These are phyloP conservation scores for Pangasius mekongensis DNA, from an alignment of 2,797 vertebrate genomes.

Conservation along the genomic window DNA sequence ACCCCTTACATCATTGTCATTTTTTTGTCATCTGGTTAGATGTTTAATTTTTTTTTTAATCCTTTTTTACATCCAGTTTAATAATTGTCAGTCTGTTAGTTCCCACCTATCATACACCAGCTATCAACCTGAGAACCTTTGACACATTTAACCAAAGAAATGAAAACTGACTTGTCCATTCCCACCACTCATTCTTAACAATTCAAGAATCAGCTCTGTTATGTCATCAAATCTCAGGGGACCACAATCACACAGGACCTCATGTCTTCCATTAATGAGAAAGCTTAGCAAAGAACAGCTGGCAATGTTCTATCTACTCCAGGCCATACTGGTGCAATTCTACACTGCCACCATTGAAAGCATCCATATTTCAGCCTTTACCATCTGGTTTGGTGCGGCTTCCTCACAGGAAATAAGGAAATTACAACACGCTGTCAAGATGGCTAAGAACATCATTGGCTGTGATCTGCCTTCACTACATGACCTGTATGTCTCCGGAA, in stretches of 20 bases:
- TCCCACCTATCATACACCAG: background rate
- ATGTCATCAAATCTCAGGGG: background rate
- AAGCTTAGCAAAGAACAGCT: background rate
- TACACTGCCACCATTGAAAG: conserved; percentile 26
- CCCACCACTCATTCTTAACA: background rate
- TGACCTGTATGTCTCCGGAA: conserved; percentile 11
- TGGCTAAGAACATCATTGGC: conserved; percentile 18
- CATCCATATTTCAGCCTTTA: conserved; percentile 26
- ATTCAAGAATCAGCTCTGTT: background rate
- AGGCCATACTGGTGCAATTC: conserved; percentile 22
- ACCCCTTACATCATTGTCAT: background rate
- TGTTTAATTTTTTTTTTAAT: background rate
- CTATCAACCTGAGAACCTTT: background rate
- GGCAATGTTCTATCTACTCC: background rate
- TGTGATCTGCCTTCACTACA: conserved; percentile 15
- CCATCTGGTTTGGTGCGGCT: conserved; percentile 26
- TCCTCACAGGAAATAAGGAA: conserved; percentile 32
- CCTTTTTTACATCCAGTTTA: background rate
- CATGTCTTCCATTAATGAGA: conserved; percentile 16
- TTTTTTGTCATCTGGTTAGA: background rate
- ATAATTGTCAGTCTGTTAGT: background rate
- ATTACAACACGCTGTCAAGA: conserved; percentile 6
- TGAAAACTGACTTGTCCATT: conserved; percentile 5
- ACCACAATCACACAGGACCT: conserved; percentile 7
- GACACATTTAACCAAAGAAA: background rate